Evolutionary conservation across 2,113 vertebrate genomes (phyloP).

Genomic region (rabbit (Oryctolagus cuniculus)): mOryCun1.1 NC_091433.1:56657001-56657500

Average conservation of each 20-base stretch:
- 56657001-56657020: background rate
- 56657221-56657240: background rate
- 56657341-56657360: no score
- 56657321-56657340: no score
- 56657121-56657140: background rate
- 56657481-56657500: no score
- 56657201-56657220: constrained; percentile 10
- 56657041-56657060: background rate
- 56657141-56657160: background rate
- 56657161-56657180: background rate
- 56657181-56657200: background rate
- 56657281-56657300: constrained; percentile 39
- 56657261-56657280: constrained; percentile 38
- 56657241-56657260: background rate
- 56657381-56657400: no score
- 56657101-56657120: background rate
- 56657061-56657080: background rate
- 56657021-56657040: background rate
- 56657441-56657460: no score
- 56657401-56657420: no score
- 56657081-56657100: background rate
- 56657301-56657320: background rate
- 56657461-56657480: no score
- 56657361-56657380: no score
- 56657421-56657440: no score